Conservation (phyloP, 2,888 invertebrate genomes). For the Drosophila mercatorum region DNA sequence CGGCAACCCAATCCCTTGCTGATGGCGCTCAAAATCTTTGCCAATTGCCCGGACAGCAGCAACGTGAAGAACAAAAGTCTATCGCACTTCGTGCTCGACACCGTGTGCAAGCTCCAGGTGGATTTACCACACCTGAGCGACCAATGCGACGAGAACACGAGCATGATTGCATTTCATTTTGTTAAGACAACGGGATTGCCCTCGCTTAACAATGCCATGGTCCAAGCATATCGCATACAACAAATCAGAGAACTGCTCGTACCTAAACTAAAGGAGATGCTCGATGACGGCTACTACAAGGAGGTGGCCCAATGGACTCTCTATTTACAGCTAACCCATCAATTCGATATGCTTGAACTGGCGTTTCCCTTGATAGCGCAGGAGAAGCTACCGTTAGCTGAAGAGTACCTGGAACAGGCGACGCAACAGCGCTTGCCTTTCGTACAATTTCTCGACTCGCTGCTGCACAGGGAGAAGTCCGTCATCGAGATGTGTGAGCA, state of each 20-base stretch:
- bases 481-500: constrained; percentile 87
- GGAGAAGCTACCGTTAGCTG: constrained; percentile 91
- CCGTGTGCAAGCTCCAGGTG: constrained; percentile 86
- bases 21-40: constrained; percentile 83
- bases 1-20: constrained; percentile 75
- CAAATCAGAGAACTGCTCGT: constrained; percentile 88
- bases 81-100: constrained; percentile 86
- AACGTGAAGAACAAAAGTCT: constrained; percentile 84
- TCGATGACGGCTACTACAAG: constrained; percentile 88
- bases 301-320: constrained; percentile 90
- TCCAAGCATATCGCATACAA: constrained; percentile 88
- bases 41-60: constrained; percentile 83
- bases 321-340: constrained; percentile 88
- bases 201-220: constrained; percentile 87
- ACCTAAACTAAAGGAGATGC: constrained; percentile 87
- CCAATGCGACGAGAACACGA: constrained; percentile 86
- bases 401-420: constrained; percentile 90
- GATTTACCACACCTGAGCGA: constrained; percentile 84
- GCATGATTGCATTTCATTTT: constrained; percentile 90
- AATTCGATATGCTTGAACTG: constrained; percentile 89
- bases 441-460: constrained; percentile 89
- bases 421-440: constrained; percentile 88
- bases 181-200: constrained; percentile 89
- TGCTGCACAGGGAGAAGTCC: constrained; percentile 87
- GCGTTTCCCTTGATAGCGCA: constrained; percentile 92